Evolutionary conservation across 2,797 vertebrate species (phyloP).

Genomic region (Notoglanidium macrostoma): DNA sequence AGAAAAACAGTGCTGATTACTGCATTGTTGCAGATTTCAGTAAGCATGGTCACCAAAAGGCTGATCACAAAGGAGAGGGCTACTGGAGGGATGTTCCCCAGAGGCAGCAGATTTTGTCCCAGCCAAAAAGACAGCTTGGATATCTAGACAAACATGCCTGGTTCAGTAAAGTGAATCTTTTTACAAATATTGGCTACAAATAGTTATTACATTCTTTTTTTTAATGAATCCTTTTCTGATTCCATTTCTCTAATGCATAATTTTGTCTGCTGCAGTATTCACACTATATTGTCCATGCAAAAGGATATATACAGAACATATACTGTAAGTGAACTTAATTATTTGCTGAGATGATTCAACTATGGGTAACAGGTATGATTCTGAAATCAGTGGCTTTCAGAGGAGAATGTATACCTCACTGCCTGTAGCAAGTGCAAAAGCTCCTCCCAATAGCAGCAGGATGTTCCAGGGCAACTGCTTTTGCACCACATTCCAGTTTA

Average conservation of each 20-base stretch:
- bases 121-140: constrained; percentile 27
- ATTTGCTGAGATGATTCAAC: neutral
- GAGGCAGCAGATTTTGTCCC: constrained; percentile 17
- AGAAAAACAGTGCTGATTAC: constrained; percentile 83
- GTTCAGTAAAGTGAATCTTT: neutral
- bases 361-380: neutral
- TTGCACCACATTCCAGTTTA: constrained; percentile 87
- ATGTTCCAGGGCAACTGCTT: constrained; percentile 92
- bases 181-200: neutral
- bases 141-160: constrained; percentile 8
- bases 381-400: neutral
- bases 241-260: neutral
- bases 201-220: neutral
- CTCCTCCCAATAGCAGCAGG: constrained; percentile 92
- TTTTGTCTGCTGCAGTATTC: neutral
- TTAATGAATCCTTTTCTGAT: neutral
- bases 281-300: neutral
- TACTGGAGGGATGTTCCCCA: constrained; percentile 27
- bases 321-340: neutral
- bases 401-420: constrained; percentile 78
- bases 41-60: constrained; percentile 22
- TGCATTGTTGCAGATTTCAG: constrained; percentile 35
- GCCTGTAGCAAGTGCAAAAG: constrained; percentile 92
- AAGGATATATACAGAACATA: neutral
- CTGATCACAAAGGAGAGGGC: constrained; percentile 30